Conservation (phyloP, 2,797 vertebrate species). For the Tolypeutes matacus region DNA sequence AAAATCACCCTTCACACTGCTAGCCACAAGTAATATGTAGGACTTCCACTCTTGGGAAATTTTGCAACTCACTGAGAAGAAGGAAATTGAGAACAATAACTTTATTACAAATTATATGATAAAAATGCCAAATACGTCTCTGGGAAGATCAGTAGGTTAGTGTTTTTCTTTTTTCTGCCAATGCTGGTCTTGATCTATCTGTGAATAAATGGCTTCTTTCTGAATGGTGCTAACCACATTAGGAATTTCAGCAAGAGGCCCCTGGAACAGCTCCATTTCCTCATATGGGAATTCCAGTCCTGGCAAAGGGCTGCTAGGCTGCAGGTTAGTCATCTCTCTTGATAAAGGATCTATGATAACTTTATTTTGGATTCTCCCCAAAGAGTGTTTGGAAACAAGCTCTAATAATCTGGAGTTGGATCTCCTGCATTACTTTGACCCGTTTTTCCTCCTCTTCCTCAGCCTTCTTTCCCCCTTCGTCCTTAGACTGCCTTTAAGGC, state of each 20-base stretch:
- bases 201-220: not conserved
- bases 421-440: not conserved
- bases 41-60: not conserved
- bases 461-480: not conserved
- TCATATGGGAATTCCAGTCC: not conserved
- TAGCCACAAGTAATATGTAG: not conserved
- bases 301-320: not conserved
- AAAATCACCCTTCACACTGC: not conserved
- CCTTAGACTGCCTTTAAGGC: not conserved
- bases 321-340: not conserved
- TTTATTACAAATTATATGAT: not conserved
- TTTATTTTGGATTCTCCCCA: not conserved
- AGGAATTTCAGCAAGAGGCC: not conserved
- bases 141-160: not conserved
- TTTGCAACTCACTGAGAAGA: not conserved
- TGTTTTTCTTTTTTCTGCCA: not conserved
- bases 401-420: not conserved
- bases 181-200: not conserved
- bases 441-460: not conserved
- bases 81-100: not conserved
- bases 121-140: not conserved
- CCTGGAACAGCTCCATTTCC: not conserved
- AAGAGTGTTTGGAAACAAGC: not conserved
- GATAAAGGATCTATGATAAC: not conserved
- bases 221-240: not conserved